Percentiles rank a stretch among this genome's conserved stretches.
phyloP scores from a whole-genome alignment of 2,113 vertebrate genomes.

The Verasper variegatus region DNA sequence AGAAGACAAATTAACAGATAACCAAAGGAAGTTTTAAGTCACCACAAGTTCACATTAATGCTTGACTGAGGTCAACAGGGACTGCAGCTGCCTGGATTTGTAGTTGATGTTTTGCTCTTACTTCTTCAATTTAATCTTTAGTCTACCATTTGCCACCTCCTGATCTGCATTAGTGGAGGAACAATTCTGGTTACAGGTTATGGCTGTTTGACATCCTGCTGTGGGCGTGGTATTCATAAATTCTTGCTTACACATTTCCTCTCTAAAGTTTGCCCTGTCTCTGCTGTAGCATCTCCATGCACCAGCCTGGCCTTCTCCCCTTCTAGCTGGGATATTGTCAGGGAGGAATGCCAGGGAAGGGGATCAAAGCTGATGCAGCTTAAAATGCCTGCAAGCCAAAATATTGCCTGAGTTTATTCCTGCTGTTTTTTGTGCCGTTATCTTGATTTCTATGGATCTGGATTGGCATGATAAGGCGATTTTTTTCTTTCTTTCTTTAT shows the following conservation, averaged over 20 bases:
- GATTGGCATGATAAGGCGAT: slow-evolving; percentile 30
- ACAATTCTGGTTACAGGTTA: slow-evolving; percentile 7
- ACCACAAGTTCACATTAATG: too few species aligned
- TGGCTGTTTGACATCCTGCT: not conserved
- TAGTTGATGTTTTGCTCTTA: not conserved
- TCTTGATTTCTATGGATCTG: slow-evolving; percentile 33
- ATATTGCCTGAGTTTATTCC: slow-evolving; percentile 17
- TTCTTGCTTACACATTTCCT: slow-evolving; percentile 11
- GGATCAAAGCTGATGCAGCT: slow-evolving; percentile 45
- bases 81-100: not conserved
- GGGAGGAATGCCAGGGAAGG: slow-evolving; percentile 27
- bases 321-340: slow-evolving; percentile 30
- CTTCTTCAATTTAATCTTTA: slow-evolving; percentile 18
- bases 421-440: slow-evolving; percentile 11
- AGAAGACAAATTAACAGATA: too few species aligned
- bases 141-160: not conserved
- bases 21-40: too few species aligned
- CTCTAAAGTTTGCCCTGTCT: slow-evolving; percentile 1
- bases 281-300: not conserved
- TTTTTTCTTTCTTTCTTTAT: not conserved
- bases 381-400: slow-evolving; percentile 22
- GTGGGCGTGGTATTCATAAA: slow-evolving; percentile 23
- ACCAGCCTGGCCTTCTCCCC: not conserved
- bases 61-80: not conserved
- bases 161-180: slow-evolving; percentile 17